A percentile compares a stretch with the other conserved stretches of the same genome.
These are phyloP conservation scores for Agrilus cyanescens DNA, from an alignment of 2,888 invertebrate genomes.

Conservation along the genomic window DNA sequence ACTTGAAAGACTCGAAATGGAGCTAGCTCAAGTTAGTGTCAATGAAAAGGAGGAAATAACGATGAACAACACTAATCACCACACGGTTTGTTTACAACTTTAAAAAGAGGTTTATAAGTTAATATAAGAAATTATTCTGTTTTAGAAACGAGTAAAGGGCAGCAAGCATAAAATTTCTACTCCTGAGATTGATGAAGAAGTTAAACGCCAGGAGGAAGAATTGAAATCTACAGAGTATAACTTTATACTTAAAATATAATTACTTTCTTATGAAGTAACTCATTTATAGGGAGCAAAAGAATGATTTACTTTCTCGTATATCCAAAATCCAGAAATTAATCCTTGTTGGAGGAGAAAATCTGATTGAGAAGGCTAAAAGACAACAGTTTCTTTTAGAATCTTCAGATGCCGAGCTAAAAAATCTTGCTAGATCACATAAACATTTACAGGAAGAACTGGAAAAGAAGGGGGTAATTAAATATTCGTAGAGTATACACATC, in stretches of 20 bases:
- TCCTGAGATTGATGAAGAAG: constrained; percentile 20
- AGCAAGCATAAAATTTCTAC: constrained; percentile 10
- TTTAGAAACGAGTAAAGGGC: too few species aligned
- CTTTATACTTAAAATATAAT: constrained; percentile 8
- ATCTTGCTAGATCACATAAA: constrained; percentile 65
- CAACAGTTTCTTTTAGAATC: constrained; percentile 84
- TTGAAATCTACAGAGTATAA: constrained; percentile 32
- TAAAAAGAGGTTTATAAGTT: too few species aligned
- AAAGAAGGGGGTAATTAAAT: constrained; percentile 60
- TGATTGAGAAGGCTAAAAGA: constrained; percentile 91
- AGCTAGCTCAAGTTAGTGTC: constrained; percentile 28
- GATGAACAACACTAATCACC: constrained; percentile 1
- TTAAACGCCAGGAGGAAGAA: constrained; percentile 28
- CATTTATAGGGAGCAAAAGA: constrained; percentile 54
- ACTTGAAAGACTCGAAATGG: constrained; percentile 50
- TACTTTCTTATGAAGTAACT: constrained; percentile 5
- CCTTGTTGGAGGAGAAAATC: constrained; percentile 94
- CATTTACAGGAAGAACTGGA: constrained; percentile 70
- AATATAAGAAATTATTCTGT: too few species aligned
- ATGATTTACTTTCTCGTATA: constrained; percentile 72
- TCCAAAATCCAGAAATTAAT: constrained; percentile 89
- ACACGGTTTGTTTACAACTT: too few species aligned
- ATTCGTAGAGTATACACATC: neutral
- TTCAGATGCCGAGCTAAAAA: constrained; percentile 71
- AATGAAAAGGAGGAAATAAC: constrained; percentile 26